Evolutionary conservation across 2,888 invertebrate species (phyloP).

Genomic region (Mythimna pallens): DNA sequence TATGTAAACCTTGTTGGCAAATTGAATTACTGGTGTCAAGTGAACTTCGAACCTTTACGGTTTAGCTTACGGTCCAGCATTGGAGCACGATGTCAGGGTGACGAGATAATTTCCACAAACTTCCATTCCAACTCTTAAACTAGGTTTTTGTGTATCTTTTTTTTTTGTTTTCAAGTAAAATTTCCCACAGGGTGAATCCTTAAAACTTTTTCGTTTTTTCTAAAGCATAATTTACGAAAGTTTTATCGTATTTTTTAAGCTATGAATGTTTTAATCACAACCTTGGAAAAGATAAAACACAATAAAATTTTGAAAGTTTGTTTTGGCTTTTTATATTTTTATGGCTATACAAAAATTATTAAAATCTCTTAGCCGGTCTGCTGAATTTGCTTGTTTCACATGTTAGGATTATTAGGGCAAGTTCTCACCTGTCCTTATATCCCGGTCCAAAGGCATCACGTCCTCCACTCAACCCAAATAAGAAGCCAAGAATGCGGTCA

Average conservation of each 20-base stretch:
- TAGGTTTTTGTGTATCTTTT: slow-evolving; percentile 36
- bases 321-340: neutral
- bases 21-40: slow-evolving; percentile 70
- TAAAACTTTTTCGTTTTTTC: slow-evolving; percentile 61
- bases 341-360: neutral
- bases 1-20: slow-evolving; percentile 64
- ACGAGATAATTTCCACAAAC: slow-evolving; percentile 18
- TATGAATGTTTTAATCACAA: slow-evolving; percentile 13
- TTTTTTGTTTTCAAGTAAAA: slow-evolving; percentile 62
- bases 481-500: slow-evolving; percentile 44
- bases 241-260: slow-evolving; percentile 3
- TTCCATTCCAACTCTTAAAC: neutral
- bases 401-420: neutral
- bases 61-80: neutral
- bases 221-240: neutral
- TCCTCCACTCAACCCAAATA: slow-evolving; percentile 24
- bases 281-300: neutral
- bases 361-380: neutral
- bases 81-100: slow-evolving; percentile 23
- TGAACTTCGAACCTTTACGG: slow-evolving; percentile 46
- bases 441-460: neutral
- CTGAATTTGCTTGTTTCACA: neutral
- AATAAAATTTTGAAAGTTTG: neutral
- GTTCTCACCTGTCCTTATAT: neutral
- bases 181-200: slow-evolving; percentile 68